Conservation (phyloP, 2,797 vertebrate species). For the Melanotaenia nigrans region DNA sequence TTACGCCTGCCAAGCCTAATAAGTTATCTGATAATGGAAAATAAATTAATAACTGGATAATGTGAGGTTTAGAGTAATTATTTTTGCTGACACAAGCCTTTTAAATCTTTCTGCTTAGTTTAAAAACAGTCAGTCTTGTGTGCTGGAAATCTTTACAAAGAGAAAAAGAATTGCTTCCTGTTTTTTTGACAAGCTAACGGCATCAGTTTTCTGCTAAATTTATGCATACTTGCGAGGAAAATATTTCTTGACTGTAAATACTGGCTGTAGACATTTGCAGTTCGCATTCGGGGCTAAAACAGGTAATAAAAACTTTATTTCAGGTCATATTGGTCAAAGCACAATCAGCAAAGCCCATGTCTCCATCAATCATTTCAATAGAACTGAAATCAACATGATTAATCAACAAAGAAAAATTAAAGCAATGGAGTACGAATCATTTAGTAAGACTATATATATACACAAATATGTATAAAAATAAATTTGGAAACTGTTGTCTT, state of each 20-base stretch:
- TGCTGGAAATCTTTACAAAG: conserved; percentile 14
- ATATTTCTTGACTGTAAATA: background rate
- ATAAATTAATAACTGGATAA: conserved; percentile 59
- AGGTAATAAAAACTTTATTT: background rate
- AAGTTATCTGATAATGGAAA: conserved; percentile 62
- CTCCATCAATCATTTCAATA: too few species aligned
- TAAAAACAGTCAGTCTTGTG: conserved; percentile 27
- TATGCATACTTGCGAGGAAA: conserved; percentile 4
- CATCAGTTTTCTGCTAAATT: conserved; percentile 17
- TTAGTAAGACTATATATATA: too few species aligned
- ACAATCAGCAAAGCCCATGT: too few species aligned
- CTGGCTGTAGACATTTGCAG: background rate
- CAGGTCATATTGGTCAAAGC: too few species aligned
- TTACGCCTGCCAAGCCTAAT: conserved; percentile 51
- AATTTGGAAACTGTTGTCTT: too few species aligned
- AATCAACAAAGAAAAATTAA: too few species aligned
- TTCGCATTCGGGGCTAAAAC: background rate
- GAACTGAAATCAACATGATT: too few species aligned
- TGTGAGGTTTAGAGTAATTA: conserved; percentile 51
- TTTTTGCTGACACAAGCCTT: conserved; percentile 43
- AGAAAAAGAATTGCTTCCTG: conserved; percentile 2
- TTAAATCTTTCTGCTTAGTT: conserved; percentile 38
- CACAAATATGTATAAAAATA: too few species aligned
- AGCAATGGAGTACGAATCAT: too few species aligned
- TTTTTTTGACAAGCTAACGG: conserved; percentile 14